Base-by-base conservation (phyloP, 2,113 vertebrate genomes). In the Callospermophilus lateralis region DNA sequence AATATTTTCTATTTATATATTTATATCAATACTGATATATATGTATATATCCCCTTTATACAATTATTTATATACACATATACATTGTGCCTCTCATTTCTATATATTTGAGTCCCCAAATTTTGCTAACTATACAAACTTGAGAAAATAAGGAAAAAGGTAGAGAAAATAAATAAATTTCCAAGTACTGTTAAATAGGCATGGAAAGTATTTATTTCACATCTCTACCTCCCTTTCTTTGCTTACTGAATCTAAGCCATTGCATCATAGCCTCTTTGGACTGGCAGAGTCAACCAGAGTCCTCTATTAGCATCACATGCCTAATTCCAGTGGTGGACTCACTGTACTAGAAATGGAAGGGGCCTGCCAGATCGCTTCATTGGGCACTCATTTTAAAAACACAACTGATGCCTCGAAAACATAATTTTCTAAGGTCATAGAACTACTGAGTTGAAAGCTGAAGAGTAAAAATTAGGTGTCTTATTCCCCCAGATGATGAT, bases 91-190 rank as follows among this genome's bases (percentile, higher is more conserved):
- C n/a, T 42, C 28, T 76, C 32, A 61, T 34, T 94, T n/a, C n/a
- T 74, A 79, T 16, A 63, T 53, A 26, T 48, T 32, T 70, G 39
- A 79, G 83, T 0, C 42, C 24, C n/a, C 48, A 88, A 70, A 79
- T 34, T 81, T 48, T 81, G 45, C 32, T 65, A 77, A 53, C 12
- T 58, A 73, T 20, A 30, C 19, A 77, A 63, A 26, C 20, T 76
- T 65, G 34, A 72, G 68, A 96, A 89, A 95, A 12, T 48, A 77
- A 16, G 28, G 34, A 61, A 78, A 8, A n/a, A 94, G 39, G 45
- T 17, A 48, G 72, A 96, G 30, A 80, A 95, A 78, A 90, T 45
- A 95, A 78, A 90, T 45, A 73, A 65, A 53, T 48, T 55, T 45
- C 76, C 34, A 51, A 93, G 89, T 37, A 80, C 55, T 76, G 30